A percentile compares a stretch with the other conserved stretches of the same genome.
Conservation (phyloP, 2,113 vertebrate species). For the Budorcas taxicolor region DNA sequence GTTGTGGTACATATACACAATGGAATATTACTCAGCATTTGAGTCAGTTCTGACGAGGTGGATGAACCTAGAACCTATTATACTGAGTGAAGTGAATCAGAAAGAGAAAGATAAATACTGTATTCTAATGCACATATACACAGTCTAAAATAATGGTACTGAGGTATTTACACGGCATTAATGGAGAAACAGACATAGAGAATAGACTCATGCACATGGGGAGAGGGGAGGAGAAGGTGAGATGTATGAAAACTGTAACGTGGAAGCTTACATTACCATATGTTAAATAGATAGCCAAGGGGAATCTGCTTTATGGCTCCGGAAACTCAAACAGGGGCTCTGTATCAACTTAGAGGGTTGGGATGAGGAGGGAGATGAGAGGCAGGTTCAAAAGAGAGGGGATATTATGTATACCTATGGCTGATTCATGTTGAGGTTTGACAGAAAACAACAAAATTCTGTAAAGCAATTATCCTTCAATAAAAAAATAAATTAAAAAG, state of each 20-base stretch:
- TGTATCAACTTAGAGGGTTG: not conserved
- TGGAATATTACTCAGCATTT: not conserved
- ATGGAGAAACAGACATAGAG: not conserved
- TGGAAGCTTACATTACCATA: not conserved
- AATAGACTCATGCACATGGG: not conserved
- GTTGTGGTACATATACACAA: not conserved
- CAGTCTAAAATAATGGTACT: not conserved
- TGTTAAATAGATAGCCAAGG: not conserved
- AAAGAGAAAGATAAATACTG: not conserved
- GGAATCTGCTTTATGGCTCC: not conserved
- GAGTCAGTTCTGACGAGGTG: not conserved
- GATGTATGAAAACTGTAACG: not conserved
- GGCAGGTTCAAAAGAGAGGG: not conserved
- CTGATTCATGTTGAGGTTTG: not conserved
- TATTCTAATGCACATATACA: not conserved
- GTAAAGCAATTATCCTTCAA: not conserved
- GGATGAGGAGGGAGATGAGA: not conserved
- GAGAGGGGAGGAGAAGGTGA: not conserved
- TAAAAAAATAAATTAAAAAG: not conserved
- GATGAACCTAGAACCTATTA: not conserved
- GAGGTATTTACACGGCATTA: not conserved
- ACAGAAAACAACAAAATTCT: not conserved
- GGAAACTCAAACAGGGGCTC: not conserved
- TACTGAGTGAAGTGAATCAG: not conserved
- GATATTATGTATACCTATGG: not conserved